Conservation (phyloP, 1,140 invertebrate genomes). For the Drosophila orosa region DNA sequence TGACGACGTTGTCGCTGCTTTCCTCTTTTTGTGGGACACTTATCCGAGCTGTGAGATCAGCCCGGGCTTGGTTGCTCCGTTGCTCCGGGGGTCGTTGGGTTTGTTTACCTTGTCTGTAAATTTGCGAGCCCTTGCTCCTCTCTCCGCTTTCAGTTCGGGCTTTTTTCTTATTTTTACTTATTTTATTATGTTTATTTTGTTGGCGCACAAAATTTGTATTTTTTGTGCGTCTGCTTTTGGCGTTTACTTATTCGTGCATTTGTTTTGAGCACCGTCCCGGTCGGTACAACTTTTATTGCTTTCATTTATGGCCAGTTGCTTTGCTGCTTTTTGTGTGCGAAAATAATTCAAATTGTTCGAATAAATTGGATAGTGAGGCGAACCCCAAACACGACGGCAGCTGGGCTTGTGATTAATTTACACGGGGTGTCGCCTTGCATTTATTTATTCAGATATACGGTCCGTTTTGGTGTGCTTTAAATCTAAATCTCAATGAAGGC, state of each 20-base stretch:
- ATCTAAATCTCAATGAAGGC: constrained; percentile 29
- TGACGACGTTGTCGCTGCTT: constrained; percentile 10
- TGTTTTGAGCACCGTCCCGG: constrained; percentile 27
- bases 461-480: constrained; percentile 14
- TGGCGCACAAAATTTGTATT: constrained; percentile 58
- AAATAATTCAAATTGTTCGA: constrained; percentile 68
- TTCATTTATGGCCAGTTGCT: constrained; percentile 61
- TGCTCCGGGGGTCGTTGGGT: constrained; percentile 42
- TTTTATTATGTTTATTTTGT: constrained; percentile 25
- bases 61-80: constrained; percentile 29
- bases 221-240: constrained; percentile 54
- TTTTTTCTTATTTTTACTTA: constrained; percentile 41
- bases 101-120: constrained; percentile 76
- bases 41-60: constrained; percentile 71
- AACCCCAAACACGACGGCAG: constrained; percentile 23
- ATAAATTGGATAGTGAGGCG: constrained; percentile 36
- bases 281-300: constrained; percentile 53
- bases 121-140: constrained; percentile 30
- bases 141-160: constrained; percentile 41
- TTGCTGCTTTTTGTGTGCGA: constrained; percentile 39
- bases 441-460: constrained; percentile 48
- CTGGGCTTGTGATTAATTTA: constrained; percentile 61
- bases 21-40: constrained; percentile 34
- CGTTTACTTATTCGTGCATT: constrained; percentile 38
- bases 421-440: constrained; percentile 40